phyloP scores from a whole-genome alignment of 2,113 vertebrate species.

The Acanthisitta chloris region DNA sequence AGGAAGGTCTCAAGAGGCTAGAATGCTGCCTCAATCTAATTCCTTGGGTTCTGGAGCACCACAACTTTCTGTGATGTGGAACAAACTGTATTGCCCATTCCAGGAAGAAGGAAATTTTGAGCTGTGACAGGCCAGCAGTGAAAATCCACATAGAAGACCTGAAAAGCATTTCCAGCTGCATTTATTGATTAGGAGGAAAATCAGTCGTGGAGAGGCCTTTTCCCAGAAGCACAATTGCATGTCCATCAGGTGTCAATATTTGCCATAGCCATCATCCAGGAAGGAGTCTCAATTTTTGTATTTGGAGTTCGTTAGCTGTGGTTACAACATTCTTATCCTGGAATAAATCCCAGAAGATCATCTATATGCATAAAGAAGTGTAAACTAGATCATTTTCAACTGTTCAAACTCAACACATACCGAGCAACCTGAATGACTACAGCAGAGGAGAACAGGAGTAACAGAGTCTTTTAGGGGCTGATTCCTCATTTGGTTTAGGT shows the following conservation, averaged over 20 bases:
- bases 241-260: not conserved
- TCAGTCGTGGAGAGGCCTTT: not conserved
- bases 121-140: not conserved
- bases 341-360: not conserved
- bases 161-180: not conserved
- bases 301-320: not conserved
- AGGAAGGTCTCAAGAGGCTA: not conserved
- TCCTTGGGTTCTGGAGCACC: not conserved
- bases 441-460: not conserved
- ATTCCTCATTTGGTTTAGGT: not conserved
- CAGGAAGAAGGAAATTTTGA: not conserved
- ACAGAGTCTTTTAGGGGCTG: not conserved
- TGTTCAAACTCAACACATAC: not conserved
- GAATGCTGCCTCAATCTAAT: not conserved
- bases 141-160: not conserved
- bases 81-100: not conserved
- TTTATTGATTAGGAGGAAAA: not conserved
- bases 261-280: not conserved
- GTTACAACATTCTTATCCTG: not conserved
- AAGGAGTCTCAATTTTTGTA: not conserved
- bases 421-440: not conserved
- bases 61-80: not conserved
- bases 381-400: not conserved
- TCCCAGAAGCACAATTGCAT: accelerated
- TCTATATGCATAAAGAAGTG: accelerated